These are phyloP conservation scores for cattle (Bos taurus) DNA, from an alignment of 2,113 vertebrate species.

Conservation along the genomic window DNA sequence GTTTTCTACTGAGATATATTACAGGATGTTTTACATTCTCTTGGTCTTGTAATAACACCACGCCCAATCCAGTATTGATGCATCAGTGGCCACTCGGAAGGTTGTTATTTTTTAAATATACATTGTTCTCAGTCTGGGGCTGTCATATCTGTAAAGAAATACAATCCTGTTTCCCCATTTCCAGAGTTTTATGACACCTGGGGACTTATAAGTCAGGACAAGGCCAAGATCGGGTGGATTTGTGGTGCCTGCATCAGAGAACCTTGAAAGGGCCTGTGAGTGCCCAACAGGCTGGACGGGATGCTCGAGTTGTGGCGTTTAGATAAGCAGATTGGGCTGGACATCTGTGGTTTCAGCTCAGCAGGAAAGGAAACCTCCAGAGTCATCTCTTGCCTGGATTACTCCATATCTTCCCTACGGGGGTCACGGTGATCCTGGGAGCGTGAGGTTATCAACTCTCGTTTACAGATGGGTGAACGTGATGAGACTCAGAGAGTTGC, in stretches of 20 bases:
- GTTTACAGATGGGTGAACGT: neutral
- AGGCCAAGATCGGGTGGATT: neutral
- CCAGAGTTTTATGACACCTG: neutral
- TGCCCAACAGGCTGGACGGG: neutral
- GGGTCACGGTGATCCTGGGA: neutral
- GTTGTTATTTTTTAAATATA: conserved; percentile 13
- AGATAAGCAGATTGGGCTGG: conserved; percentile 30
- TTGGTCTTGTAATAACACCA: conserved; percentile 70
- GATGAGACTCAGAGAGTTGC: neutral
- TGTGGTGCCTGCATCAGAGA: neutral
- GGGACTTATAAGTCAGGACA: neutral
- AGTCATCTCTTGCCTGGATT: neutral
- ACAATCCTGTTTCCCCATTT: neutral
- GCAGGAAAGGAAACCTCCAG: conserved; percentile 44
- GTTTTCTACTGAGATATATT: conserved; percentile 53
- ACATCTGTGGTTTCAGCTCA: neutral
- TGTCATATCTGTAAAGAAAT: conserved; percentile 1
- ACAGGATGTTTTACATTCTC: conserved; percentile 73
- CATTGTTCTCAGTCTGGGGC: neutral
- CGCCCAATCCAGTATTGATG: conserved; percentile 57
- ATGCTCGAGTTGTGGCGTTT: neutral
- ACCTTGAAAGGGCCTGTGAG: neutral
- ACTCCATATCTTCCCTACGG: neutral
- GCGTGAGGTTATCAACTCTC: neutral
- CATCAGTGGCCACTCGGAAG: conserved; percentile 24